Evolutionary conservation across 2,888 invertebrate species (phyloP), one percentile per base, ranked within the genome.

Genomic region (Hanleya hanleyi): DNA sequence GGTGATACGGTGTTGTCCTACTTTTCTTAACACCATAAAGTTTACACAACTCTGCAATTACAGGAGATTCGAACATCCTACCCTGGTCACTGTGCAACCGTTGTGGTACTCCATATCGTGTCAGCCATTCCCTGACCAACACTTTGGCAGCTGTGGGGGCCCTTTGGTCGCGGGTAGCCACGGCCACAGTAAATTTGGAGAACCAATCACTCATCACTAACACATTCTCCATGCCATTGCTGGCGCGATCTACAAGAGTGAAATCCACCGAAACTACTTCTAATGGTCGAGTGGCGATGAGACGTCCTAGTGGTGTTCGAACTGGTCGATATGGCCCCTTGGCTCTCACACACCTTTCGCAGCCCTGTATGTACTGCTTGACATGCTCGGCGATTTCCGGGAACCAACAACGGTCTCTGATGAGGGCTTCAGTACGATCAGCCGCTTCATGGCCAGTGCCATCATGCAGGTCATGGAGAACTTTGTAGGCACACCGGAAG

Each of bases 1-100:
- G 72, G 33, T 74, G 74, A 49, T 76, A 76, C n/a, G 73, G 70
- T 9, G 67, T 76, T 9, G 76, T 74, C 4, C 64, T 62, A 7
- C 15, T 61, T 35, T 70, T 69, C 26, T 12, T 49, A 15, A 75
- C 62, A 15, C 67, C 69, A 33, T 69, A 75, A 15, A 75, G 70
- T n/a, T 47, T 57, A 51, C 69, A 75, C 29, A 73, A 62, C n/a
- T 73, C 69, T 7, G 12, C n/a, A 22, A 73, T 49, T 7, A 64
- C 33, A 18, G 32, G 36, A 22, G 35, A 29, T 41, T 65, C 65
- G 32, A 75, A 75, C 22, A 32, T 38, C 15, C 73, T 69, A 26
- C 75, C 75, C 47, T 75, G 75, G 26, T 75, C 69, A 26, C 51
- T 65, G 35, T 75, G 75, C 35, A 75, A 26, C 12, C 75, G 3